Base-by-base conservation (phyloP, 2,888 invertebrate species). In the Drosophila fungiperda region DNA sequence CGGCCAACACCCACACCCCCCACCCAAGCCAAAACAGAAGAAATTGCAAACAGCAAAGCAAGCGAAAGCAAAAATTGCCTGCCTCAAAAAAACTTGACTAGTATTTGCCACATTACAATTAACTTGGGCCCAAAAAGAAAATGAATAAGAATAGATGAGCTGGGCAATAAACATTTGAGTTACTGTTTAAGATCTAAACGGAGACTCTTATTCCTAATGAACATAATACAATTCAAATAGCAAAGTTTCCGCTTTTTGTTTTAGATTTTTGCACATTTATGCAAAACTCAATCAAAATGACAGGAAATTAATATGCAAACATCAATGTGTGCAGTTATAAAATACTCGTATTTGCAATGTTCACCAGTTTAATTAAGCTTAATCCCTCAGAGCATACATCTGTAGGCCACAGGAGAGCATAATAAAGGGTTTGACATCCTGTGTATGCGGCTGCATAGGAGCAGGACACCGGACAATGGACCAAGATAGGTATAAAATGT, bases 241-340 rank as follows among this genome's bases (percentile, higher is more conserved):
- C 6, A 20, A 36, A n/a, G 20, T 11, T 26, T 26, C 7, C 6
- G 17, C 26, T 54, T 29, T 15, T 23, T n/a, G 17, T 23, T 53
- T 67, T 4, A 12, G 57, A 32, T 36, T 62, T 62, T 50, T 66
- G 48, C 61, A 63, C 73, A 73, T 78, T 80, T 77, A 77, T 81
- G 69, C 73, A 73, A 73, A 75, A 78, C 55, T 70, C 75, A 78
- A 81, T 78, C 69, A 81, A 69, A 75, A 63, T 78, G 62, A 78
- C 71, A 81, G 84, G 72, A 87, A 82, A 87, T 81, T 78, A 82
- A 83, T 64, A 82, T 76, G 76, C 83, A 85, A 61, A 72, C 36
- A 48, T 65, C 49, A 36, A 3, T 63, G 53, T 76, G 60, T 64
- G 57, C 61, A 60, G 29, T 26, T 57, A 53, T 48, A 57, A 57